These are phyloP conservation scores for Dryobates pubescens DNA, from an alignment of 2,797 vertebrate genomes.

Conservation along the genomic window DNA sequence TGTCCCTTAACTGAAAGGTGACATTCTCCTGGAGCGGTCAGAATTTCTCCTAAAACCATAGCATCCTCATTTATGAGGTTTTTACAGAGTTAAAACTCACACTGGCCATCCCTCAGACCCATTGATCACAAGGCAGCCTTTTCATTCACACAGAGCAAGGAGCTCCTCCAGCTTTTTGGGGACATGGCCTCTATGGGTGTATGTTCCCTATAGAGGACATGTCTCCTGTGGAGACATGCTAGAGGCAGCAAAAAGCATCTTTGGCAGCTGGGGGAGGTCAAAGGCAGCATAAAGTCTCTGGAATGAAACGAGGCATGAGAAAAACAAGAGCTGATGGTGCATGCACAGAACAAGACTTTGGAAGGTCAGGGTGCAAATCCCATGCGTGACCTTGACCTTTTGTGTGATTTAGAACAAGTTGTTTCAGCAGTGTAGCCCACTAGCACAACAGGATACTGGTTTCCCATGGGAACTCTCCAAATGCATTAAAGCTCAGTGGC, in stretches of 20 bases:
- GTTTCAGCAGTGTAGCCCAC: neutral
- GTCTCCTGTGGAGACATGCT: fast-evolving
- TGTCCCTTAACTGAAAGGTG: neutral
- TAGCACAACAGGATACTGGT: neutral
- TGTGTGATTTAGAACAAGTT: neutral
- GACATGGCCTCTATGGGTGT: neutral
- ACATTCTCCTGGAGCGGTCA: neutral
- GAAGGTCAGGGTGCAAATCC: neutral
- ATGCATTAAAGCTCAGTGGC: neutral
- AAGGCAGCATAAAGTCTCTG: neutral
- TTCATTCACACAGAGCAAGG: neutral
- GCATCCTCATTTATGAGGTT: neutral
- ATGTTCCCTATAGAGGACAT: too few relatives aligned
- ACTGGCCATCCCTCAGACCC: neutral
- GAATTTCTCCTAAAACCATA: neutral
- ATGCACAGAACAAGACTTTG: neutral
- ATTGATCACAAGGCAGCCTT: neutral
- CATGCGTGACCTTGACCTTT: neutral
- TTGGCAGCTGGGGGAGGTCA: neutral
- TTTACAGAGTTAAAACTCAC: neutral
- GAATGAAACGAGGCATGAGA: slow-evolving; percentile 4
- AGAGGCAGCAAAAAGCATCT: neutral
- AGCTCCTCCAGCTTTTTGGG: neutral
- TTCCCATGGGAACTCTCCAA: neutral
- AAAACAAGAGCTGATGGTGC: slow-evolving; percentile 7